phyloP scores from a whole-genome alignment of 1,140 invertebrate genomes.

The Parasteatoda tepidariorum region DNA sequence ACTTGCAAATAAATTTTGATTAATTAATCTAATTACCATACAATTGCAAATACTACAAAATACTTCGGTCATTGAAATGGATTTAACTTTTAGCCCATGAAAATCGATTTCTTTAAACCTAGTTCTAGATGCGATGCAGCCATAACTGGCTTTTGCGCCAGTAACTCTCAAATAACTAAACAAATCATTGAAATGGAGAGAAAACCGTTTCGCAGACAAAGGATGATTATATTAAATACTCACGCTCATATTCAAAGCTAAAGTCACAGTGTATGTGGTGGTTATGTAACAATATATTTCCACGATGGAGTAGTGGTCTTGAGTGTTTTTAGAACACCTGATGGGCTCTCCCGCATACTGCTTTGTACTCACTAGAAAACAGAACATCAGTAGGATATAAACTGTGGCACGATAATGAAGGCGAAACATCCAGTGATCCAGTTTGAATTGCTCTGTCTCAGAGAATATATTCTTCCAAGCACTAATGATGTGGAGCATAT shows the following conservation, averaged over 20 bases:
- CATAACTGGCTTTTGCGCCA: no score
- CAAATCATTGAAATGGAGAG: no score
- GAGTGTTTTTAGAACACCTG: slow-evolving; percentile 92
- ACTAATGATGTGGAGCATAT: slow-evolving; percentile 89
- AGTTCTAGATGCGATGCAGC: no score
- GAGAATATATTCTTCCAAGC: slow-evolving; percentile 89
- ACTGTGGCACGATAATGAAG: slow-evolving; percentile 94
- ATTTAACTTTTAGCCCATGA: no score
- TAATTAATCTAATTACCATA: no score
- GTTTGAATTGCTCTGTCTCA: slow-evolving; percentile 78
- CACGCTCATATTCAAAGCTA: slow-evolving; percentile 39
- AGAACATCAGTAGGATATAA: slow-evolving; percentile 89
- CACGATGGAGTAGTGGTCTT: slow-evolving; percentile 83
- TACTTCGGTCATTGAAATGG: no score
- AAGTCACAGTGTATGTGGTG: slow-evolving; percentile 74
- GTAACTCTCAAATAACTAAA: no score
- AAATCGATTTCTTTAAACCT: no score
- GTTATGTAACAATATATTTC: slow-evolving; percentile 95
- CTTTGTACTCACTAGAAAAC: slow-evolving; percentile 84
- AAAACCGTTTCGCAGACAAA: no score
- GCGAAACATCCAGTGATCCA: slow-evolving; percentile 93
- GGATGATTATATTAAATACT: no score
- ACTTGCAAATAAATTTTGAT: no score
- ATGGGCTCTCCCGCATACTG: slow-evolving; percentile 84
- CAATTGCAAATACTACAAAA: no score